Base-by-base conservation (phyloP, 2,797 vertebrate species). In the Knipowitschia caucasica region DNA sequence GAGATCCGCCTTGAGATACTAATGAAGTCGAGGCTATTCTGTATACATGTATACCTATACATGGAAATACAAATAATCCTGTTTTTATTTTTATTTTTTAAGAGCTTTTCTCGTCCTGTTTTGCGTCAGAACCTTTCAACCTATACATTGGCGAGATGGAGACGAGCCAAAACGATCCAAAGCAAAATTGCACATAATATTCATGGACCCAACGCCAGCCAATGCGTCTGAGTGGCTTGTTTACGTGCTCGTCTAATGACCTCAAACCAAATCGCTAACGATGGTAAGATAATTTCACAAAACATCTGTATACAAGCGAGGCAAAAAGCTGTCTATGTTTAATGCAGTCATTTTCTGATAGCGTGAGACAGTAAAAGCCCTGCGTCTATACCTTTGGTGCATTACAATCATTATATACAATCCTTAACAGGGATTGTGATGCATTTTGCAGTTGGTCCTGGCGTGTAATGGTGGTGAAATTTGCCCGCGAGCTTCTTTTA, bases 181-280 rank as follows among this genome's bases (percentile, higher is more conserved):
- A 56, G 35, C 65, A 62, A 74, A 78, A 81, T 80, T 79, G 50
- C 56, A 53, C 50, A 61, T 75, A 75, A 73, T 75, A 71, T 62
- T 50, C 50, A 39, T 52, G 50, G 44, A 36, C 67, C 56, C 67
- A 71, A 68, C 44, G 62, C 35, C 56, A 49, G n/a, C 39, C 21
- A 34, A 59, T 57, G 54, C 50, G 35, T 58, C 49, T 11, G 31
- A 36, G 53, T 64, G 56, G 45, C 53, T 54, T 68, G 75, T 71
- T 73, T 74, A 67, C 67, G 65, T 75, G 59, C 67, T 67, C 31
- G 33, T 47, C 43, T 67, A 65, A 77, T 78, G 72, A 67, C 74
- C 49, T 67, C 45, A 27, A 17, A 53, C 49, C 53, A 56, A 69
- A 30, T 11, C 45, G 12, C 44, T 78, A 71, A 76, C 68, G 73